These are phyloP conservation scores for Altica lythri DNA, from an alignment of 2,888 invertebrate genomes.

Conservation along the genomic window DNA sequence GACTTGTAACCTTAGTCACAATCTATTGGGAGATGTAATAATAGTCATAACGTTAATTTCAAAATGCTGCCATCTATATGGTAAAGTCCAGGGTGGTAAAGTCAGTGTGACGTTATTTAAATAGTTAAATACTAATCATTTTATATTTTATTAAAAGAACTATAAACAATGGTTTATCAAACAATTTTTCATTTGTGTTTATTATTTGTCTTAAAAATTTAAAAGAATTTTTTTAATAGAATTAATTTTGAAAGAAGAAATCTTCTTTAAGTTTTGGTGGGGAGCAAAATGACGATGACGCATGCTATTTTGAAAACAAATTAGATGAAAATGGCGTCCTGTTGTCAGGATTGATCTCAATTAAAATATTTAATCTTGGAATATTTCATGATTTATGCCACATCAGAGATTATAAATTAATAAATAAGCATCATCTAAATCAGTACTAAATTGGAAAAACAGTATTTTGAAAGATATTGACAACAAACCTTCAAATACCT, in stretches of 20 bases:
- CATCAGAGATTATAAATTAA: slow-evolving; percentile 51
- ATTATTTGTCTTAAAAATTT: too few species aligned
- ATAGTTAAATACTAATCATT: too few species aligned
- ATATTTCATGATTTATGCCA: slow-evolving; percentile 54
- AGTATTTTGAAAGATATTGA: slow-evolving; percentile 39
- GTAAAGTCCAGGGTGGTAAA: too few species aligned
- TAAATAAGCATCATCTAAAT: slow-evolving; percentile 38
- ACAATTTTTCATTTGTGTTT: too few species aligned
- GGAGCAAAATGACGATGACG: slow-evolving; percentile 35
- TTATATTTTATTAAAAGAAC: too few species aligned
- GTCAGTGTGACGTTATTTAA: too few species aligned
- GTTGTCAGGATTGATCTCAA: slow-evolving; percentile 53
- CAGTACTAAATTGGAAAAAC: slow-evolving; percentile 25
- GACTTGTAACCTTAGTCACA: too few species aligned
- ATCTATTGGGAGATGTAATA: too few species aligned
- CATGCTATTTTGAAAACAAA: slow-evolving; percentile 38
- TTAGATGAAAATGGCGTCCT: slow-evolving; percentile 53
- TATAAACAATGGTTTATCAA: too few species aligned
- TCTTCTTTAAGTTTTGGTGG: slow-evolving; percentile 12
- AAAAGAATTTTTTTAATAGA: too few species aligned
- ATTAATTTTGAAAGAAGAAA: slow-evolving; percentile 11
- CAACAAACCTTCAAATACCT: slow-evolving; percentile 32
- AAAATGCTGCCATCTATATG: too few species aligned
- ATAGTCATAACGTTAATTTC: too few species aligned
- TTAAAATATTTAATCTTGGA: slow-evolving; percentile 49